phyloP scores from a whole-genome alignment of 2,888 invertebrate species.

The Drosophila colorata region DNA sequence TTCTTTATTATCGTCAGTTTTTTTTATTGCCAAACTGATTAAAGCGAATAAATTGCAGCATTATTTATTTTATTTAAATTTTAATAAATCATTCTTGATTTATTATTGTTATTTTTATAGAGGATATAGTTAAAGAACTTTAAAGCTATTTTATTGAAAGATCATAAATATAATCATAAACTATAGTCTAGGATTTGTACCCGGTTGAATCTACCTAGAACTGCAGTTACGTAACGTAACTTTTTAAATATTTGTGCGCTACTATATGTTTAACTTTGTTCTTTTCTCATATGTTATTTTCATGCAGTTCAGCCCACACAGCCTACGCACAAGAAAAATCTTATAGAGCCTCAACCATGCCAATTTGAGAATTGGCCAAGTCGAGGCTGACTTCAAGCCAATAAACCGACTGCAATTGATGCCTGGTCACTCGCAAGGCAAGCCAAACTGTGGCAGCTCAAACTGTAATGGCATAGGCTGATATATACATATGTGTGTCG shows the following conservation, averaged over 20 bases:
- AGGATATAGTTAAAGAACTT: too few relatives aligned
- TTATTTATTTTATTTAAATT: too few relatives aligned
- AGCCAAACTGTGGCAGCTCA: slow-evolving; percentile 40
- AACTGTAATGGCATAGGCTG: slow-evolving; percentile 30
- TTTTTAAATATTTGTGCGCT: not conserved
- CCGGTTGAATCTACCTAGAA: too few relatives aligned
- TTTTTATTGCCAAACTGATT: too few relatives aligned
- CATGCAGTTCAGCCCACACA: slow-evolving; percentile 14
- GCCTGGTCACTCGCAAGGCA: slow-evolving; percentile 42
- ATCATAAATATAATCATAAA: too few relatives aligned
- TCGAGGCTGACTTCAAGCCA: slow-evolving; percentile 28
- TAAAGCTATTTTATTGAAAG: too few relatives aligned
- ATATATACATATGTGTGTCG: not conserved
- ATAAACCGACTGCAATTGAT: slow-evolving; percentile 37
- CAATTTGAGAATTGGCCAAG: slow-evolving; percentile 27
- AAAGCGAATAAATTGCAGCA: too few relatives aligned
- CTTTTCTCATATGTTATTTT: slow-evolving; percentile 21
- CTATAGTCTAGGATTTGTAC: too few relatives aligned
- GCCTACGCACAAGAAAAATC: slow-evolving; percentile 24
- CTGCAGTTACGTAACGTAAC: not conserved
- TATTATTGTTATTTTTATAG: too few relatives aligned
- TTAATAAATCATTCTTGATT: too few relatives aligned
- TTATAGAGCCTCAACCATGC: not conserved
- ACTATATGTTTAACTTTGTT: not conserved
- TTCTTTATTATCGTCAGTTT: too few relatives aligned